These are phyloP conservation scores for Megalops cyprinoides DNA, from an alignment of 2,797 vertebrate genomes.

Conservation along the genomic window DNA sequence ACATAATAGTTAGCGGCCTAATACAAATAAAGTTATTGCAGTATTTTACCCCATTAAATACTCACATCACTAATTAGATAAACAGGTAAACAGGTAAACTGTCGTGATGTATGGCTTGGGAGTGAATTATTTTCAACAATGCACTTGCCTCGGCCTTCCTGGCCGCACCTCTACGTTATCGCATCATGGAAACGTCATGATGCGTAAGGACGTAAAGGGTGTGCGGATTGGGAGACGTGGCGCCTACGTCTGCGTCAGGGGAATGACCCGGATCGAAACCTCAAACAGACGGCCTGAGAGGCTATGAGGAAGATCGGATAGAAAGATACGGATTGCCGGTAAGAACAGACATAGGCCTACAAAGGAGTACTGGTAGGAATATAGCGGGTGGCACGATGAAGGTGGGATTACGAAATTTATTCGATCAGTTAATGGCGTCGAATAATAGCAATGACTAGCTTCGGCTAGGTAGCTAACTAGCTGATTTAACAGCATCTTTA, in stretches of 20 bases:
- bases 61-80: background rate
- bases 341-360: background rate
- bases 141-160: no score
- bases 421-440: background rate
- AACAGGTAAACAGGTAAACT: no score
- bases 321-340: constrained; percentile 33
- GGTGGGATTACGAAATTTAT: background rate
- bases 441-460: constrained; percentile 47
- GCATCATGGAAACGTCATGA: constrained; percentile 26
- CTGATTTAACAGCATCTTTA: constrained; percentile 6
- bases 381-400: background rate
- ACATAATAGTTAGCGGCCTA: no score
- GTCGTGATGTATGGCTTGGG: background rate
- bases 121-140: background rate
- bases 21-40: background rate
- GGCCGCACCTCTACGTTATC: background rate
- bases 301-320: background rate
- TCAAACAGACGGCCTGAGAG: constrained; percentile 13
- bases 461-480: constrained; percentile 42
- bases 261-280: constrained; percentile 72
- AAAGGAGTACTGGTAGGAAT: background rate
- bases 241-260: constrained; percentile 77
- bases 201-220: constrained; percentile 16
- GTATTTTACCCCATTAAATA: background rate
- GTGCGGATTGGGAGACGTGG: constrained; percentile 75